Percentiles rank a stretch among this genome's conserved stretches.
These are phyloP conservation scores for Gallinago solitaria DNA, from an alignment of 2,797 vertebrate genomes.

Conservation along the genomic window DNA sequence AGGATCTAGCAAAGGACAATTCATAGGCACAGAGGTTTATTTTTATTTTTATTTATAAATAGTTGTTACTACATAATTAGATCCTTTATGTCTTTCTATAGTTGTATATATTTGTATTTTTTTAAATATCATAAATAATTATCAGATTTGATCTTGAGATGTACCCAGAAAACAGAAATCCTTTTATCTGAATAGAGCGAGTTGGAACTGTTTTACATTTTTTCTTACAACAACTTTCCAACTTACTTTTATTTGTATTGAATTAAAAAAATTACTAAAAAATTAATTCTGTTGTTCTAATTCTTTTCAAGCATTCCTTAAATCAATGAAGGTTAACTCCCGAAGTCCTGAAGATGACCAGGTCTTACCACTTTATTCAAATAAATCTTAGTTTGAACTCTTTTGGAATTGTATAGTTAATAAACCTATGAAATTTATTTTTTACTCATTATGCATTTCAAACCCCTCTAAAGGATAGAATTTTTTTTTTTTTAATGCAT, in stretches of 20 bases:
- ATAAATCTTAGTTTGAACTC: not conserved
- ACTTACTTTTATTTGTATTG: not conserved
- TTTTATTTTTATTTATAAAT: not conserved
- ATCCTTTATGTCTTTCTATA: not conserved
- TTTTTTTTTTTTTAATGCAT: not conserved
- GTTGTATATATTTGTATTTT: not conserved
- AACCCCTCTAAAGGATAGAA: not conserved
- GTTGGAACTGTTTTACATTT: not conserved
- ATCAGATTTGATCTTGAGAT: not conserved
- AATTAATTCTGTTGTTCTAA: not conserved
- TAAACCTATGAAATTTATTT: not conserved
- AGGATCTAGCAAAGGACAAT: not conserved
- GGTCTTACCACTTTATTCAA: not conserved
- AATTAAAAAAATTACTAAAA: not conserved
- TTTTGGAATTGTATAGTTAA: not conserved
- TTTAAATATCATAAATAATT: not conserved
- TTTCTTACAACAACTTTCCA: not conserved
- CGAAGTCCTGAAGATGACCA: not conserved
- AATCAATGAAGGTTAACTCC: not conserved
- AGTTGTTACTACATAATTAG: not conserved
- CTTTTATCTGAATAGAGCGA: not conserved
- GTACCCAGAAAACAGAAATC: not conserved
- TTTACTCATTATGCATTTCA: not conserved
- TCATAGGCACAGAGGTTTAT: rapidly evolving
- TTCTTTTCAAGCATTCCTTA: not conserved